phyloP scores from a whole-genome alignment of 1,140 invertebrate genomes.

The Cyphomyrmex costatus region DNA sequence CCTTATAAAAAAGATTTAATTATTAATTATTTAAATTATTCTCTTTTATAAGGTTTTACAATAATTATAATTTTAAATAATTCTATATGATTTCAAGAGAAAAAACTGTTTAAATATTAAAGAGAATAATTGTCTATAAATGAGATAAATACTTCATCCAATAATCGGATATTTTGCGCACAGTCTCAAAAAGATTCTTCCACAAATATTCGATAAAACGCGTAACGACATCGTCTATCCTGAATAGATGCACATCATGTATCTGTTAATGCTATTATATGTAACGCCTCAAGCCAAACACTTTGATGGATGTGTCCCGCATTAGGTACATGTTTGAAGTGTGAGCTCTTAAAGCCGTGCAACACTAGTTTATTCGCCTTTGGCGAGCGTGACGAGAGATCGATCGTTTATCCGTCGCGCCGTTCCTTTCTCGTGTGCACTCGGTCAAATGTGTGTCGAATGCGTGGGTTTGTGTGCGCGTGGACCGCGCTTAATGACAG shows the following conservation, averaged over 20 bases:
- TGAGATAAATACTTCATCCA: not conserved
- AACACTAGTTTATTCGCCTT: conserved; percentile 15
- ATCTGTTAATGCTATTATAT: conserved; percentile 41
- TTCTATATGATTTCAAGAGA: not conserved
- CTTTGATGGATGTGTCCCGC: conserved; percentile 55
- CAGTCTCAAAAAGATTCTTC: not conserved
- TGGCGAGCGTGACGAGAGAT: conserved; percentile 17
- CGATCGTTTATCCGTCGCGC: conserved; percentile 44
- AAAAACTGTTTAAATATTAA: not conserved
- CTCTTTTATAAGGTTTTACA: not conserved
- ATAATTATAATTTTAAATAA: not conserved
- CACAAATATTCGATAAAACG: conserved; percentile 13
- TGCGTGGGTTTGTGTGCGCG: conserved; percentile 29
- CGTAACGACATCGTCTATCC: not conserved
- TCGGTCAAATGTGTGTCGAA: conserved; percentile 31
- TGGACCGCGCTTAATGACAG: conserved; percentile 54
- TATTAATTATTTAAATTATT: not conserved
- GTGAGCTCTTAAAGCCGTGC: conserved; percentile 16
- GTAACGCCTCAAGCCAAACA: conserved; percentile 12
- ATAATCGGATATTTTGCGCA: not conserved
- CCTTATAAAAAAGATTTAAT: not conserved
- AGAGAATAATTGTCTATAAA: not conserved
- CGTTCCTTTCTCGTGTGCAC: conserved; percentile 37
- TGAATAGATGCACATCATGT: not conserved
- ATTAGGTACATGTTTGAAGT: conserved; percentile 41